Evolutionary conservation across 1,140 invertebrate genomes (phyloP), one percentile per base, ranked within the genome.

Genomic region (Tachypleus tridentatus): DNA sequence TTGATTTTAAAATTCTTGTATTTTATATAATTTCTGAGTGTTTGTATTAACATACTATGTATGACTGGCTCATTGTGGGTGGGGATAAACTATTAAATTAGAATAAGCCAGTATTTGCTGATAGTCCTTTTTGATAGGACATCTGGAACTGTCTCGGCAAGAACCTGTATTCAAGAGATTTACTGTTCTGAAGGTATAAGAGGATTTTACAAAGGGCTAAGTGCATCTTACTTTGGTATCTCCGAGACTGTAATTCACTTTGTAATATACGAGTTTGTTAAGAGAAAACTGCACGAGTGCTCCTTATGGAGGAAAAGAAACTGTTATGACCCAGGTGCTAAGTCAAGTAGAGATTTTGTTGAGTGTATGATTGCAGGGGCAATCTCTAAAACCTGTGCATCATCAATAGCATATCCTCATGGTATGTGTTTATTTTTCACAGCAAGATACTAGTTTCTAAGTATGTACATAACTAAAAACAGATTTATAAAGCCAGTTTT

Each of bases 231-330:
- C 79, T 88, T 94, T 79, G 97, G 97, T 60, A 96, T 99, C 71
- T 93, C 91, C 49, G 97, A 99, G 80, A 99, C 97, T 2, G 93
- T 98, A 64, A 88, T 99, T 60, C 94, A 99, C 79, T 99, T 99
- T 82, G 95, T 99, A 54, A 89, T 99, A 72, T 99, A 99, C 78
- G 97, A 99, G 81, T 88, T 89, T 47, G 86, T 95, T 58, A 96
- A 95, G 79, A 84, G 87, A 5, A 84, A 87, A 76, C 76, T 93
- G 71, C 52, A 66, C 72, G 49, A 50, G 82, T 29, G 29, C 29
- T 29, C 29, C 29, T 29, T 29, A 29, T 8, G 60, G 65, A 57
- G 59, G n/a, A 61, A 64, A n/a, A 79, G n/a, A 54, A 7, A 54
- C 7, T 54, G 7, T 54, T 54, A 54, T 54, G n/a, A n/a, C 53